phyloP scores from a whole-genome alignment of 2,113 vertebrate genomes.

The Ailurus styani region DNA sequence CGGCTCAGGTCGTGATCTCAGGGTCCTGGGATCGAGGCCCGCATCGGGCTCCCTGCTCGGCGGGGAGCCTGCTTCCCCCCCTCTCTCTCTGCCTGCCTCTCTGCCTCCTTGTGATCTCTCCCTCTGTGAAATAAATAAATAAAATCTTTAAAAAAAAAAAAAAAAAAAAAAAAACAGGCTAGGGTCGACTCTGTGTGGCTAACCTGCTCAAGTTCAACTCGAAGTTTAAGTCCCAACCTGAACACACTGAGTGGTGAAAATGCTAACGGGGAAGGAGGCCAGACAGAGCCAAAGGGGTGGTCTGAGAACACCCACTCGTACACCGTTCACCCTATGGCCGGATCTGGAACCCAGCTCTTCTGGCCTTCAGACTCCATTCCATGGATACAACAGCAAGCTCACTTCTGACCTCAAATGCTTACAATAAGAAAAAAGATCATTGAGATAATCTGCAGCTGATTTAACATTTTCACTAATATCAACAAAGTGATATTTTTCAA shows the following conservation, averaged over 20 bases:
- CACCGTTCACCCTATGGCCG: neutral
- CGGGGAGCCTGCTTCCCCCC: no score
- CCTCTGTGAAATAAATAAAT: no score
- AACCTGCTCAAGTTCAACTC: slow-evolving; percentile 2
- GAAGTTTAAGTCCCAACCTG: neutral
- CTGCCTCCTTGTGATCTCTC: no score
- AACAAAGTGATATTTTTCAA: neutral
- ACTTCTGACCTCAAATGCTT: neutral
- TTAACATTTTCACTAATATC: neutral
- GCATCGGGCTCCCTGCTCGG: no score
- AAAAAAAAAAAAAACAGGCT: no score
- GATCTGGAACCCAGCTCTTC: neutral
- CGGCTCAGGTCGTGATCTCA: no score
- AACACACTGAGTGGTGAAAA: neutral
- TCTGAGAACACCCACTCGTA: neutral
- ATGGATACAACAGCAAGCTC: neutral
- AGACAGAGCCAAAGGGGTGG: neutral
- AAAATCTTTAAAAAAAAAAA: no score
- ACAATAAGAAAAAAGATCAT: neutral
- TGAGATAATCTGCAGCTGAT: neutral
- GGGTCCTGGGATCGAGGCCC: no score
- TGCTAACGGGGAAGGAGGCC: neutral
- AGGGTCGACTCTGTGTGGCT: neutral
- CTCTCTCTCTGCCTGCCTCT: no score
- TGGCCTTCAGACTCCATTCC: neutral